These are phyloP conservation scores for Indicator maculatus DNA, from an alignment of 2,113 vertebrate species.

Conservation along the genomic window DNA sequence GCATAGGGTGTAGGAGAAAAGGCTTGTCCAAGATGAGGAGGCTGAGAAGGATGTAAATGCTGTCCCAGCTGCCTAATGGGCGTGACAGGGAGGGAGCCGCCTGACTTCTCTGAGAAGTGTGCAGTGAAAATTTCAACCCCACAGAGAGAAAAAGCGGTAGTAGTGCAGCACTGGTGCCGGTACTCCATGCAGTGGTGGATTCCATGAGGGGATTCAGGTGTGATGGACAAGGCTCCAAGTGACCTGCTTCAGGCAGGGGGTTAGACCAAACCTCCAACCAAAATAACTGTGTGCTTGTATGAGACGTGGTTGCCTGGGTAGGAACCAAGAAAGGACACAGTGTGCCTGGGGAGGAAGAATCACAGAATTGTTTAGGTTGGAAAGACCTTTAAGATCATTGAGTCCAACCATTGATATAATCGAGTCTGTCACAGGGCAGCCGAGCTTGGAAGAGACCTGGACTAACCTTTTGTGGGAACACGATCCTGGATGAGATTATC, in stretches of 20 bases:
- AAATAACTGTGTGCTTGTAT: neutral
- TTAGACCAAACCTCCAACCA: neutral
- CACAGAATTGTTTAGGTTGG: neutral
- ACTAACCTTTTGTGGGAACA: neutral
- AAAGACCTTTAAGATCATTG: neutral
- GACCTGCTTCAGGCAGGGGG: neutral
- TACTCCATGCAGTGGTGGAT: fast-evolving
- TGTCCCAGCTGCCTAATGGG: neutral
- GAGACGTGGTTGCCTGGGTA: neutral
- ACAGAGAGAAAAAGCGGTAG: neutral
- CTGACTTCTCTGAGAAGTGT: neutral
- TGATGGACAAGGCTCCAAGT: neutral
- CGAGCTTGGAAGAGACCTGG: neutral
- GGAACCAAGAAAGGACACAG: neutral
- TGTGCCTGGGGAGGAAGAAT: neutral
- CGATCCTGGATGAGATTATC: neutral
- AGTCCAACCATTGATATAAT: neutral
- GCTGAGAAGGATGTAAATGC: neutral
- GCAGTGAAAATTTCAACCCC: neutral
- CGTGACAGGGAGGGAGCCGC: neutral
- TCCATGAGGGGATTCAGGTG: neutral
- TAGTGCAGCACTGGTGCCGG: neutral
- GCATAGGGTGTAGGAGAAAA: neutral
- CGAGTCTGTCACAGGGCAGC: neutral
- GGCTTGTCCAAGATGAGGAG: neutral